phyloP scores from a whole-genome alignment of 2,113 vertebrate species.

The Rhinolophus ferrumequinum region DNA sequence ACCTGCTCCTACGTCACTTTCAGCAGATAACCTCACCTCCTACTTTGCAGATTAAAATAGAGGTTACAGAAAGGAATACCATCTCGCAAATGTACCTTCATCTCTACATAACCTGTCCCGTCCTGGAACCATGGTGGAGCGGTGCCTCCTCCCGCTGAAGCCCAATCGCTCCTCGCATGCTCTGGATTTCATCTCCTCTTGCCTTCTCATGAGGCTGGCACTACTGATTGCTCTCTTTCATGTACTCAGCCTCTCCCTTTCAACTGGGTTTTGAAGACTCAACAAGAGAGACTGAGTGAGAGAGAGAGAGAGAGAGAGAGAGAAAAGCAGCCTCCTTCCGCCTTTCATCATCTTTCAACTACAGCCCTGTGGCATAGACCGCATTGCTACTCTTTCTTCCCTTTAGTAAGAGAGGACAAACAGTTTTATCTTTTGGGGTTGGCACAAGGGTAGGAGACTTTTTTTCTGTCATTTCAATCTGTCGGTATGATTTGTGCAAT shows the following conservation, averaged over 20 bases:
- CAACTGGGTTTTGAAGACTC: neutral
- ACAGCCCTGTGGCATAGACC: neutral
- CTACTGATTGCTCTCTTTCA: neutral
- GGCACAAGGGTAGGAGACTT: neutral
- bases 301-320: too few species aligned
- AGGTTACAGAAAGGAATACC: neutral
- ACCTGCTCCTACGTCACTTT: neutral
- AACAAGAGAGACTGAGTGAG: neutral
- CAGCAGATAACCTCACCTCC: neutral
- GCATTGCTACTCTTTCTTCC: neutral
- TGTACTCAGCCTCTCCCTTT: neutral
- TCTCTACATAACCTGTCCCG: neutral
- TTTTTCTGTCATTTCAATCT: conserved; percentile 4
- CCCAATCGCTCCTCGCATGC: neutral
- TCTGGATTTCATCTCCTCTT: neutral
- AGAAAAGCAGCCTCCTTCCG: neutral
- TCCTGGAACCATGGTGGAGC: neutral
- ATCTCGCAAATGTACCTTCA: neutral
- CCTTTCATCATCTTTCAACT: neutral
- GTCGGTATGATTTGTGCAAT: conserved; percentile 30
- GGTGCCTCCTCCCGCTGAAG: neutral
- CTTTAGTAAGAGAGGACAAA: neutral
- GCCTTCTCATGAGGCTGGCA: neutral
- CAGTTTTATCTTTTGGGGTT: conserved; percentile 6
- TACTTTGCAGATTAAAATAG: conserved; percentile 47